Conservation (phyloP, 2,113 vertebrate genomes). For the Archocentrus centrarchus region DNA sequence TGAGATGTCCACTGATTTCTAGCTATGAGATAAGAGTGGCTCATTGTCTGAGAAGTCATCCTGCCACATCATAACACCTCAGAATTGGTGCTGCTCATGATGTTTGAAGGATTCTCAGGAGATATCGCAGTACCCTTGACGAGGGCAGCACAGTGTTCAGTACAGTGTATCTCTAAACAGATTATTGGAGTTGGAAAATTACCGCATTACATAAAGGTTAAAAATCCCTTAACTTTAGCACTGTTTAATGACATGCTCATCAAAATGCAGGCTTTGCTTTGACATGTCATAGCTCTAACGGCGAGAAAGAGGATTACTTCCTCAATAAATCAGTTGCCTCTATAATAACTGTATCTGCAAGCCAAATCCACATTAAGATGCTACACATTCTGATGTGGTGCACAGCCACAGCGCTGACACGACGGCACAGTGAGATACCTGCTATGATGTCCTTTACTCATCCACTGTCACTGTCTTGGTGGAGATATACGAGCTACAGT, state of each 20-base stretch:
- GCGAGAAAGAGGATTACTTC: slow-evolving; percentile 41
- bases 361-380: slow-evolving; percentile 54
- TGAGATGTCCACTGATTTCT: slow-evolving; percentile 62
- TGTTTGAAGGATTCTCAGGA: slow-evolving; percentile 64
- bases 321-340: slow-evolving; percentile 25
- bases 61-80: slow-evolving; percentile 70
- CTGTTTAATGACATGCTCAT: slow-evolving; percentile 49
- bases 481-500: slow-evolving; percentile 53
- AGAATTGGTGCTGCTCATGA: slow-evolving; percentile 65
- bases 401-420: slow-evolving; percentile 34
- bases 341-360: slow-evolving; percentile 53
- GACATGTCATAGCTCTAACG: slow-evolving; percentile 35
- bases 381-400: slow-evolving; percentile 20
- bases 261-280: neutral
- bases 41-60: slow-evolving; percentile 49
- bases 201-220: slow-evolving; percentile 40
- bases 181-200: slow-evolving; percentile 50
- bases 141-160: slow-evolving; percentile 19
- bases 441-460: slow-evolving; percentile 63
- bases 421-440: slow-evolving; percentile 59
- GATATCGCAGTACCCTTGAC: slow-evolving; percentile 55
- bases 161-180: slow-evolving; percentile 18
- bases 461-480: slow-evolving; percentile 45
- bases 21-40: slow-evolving; percentile 33
- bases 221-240: slow-evolving; percentile 39